These are phyloP conservation scores for Philereme transversata DNA, from an alignment of 2,888 invertebrate genomes.

Conservation along the genomic window DNA sequence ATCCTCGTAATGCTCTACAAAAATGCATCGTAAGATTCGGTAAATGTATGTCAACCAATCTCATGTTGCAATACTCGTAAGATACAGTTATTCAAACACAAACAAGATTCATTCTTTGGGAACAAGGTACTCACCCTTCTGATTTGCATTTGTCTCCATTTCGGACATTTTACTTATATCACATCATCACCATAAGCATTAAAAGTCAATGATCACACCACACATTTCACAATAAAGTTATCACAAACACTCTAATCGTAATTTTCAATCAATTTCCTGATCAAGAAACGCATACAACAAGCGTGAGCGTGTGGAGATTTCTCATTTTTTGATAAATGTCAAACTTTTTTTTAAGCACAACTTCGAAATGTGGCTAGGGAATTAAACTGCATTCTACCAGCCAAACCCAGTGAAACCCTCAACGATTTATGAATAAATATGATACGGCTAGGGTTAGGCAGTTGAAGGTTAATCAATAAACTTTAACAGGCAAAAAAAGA, in stretches of 20 bases:
- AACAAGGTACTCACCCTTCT: slow-evolving; percentile 71
- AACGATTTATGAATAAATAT: no score
- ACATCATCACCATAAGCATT: slow-evolving; percentile 69
- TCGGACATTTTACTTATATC: slow-evolving; percentile 61
- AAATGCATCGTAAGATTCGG: slow-evolving; percentile 36
- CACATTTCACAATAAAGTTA: slow-evolving; percentile 36
- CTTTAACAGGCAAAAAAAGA: no score
- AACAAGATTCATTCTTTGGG: slow-evolving; percentile 62
- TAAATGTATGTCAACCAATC: slow-evolving; percentile 61
- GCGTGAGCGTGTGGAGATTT: slow-evolving; percentile 54
- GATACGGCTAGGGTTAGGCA: no score
- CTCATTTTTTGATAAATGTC: neutral
- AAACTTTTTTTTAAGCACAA: no score
- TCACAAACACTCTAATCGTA: slow-evolving; percentile 37
- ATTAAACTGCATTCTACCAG: no score
- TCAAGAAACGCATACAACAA: slow-evolving; percentile 40
- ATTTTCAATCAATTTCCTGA: slow-evolving; percentile 29
- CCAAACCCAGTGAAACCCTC: no score
- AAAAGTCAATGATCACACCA: slow-evolving; percentile 37
- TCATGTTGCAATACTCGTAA: slow-evolving; percentile 63
- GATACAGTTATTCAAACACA: slow-evolving; percentile 78
- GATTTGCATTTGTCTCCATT: slow-evolving; percentile 79
- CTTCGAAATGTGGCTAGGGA: no score
- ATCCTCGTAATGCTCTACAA: neutral
- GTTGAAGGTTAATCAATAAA: no score